These are phyloP conservation scores for Zaprionus tsacasi DNA, from an alignment of 1,140 invertebrate species.

Conservation along the genomic window DNA sequence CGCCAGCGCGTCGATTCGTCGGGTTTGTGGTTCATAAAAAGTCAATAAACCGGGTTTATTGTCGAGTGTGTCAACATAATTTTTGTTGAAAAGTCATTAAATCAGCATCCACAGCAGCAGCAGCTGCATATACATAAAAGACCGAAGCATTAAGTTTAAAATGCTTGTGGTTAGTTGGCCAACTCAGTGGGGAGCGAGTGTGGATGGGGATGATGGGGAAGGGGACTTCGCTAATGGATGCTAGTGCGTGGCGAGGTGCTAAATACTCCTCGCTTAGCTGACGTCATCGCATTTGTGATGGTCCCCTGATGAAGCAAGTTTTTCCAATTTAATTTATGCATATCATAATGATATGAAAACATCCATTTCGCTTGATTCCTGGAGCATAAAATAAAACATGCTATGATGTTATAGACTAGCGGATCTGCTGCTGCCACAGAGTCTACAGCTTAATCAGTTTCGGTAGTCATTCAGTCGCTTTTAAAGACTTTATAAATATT, in stretches of 20 bases:
- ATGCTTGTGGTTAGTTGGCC: neutral
- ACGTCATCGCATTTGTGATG: constrained; percentile 19
- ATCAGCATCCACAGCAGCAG: constrained; percentile 33
- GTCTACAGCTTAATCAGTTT: neutral
- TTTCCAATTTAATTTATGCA: constrained; percentile 11
- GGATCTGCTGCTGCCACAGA: neutral
- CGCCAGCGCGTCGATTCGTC: neutral
- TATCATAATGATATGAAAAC: constrained; percentile 7
- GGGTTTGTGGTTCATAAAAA: constrained; percentile 77
- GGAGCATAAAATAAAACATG: neutral
- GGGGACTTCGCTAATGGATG: constrained; percentile 23
- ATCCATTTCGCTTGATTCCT: neutral
- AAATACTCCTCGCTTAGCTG: constrained; percentile 14
- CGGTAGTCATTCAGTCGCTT: neutral
- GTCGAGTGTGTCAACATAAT: constrained; percentile 69
- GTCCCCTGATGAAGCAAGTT: constrained; percentile 1
- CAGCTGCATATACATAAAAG: constrained; percentile 17
- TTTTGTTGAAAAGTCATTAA: constrained; percentile 77
- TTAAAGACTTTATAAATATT: neutral
- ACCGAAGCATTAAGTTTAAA: constrained; percentile 21
- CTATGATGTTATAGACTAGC: neutral
- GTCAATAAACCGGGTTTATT: constrained; percentile 77
- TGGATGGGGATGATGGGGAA: no score
- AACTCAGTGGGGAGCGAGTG: neutral
- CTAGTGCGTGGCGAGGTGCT: constrained; percentile 14